Percentiles rank a stretch among this genome's conserved stretches.
phyloP scores from a whole-genome alignment of 1,140 invertebrate genomes.

The Spodoptera frugiperda region DNA sequence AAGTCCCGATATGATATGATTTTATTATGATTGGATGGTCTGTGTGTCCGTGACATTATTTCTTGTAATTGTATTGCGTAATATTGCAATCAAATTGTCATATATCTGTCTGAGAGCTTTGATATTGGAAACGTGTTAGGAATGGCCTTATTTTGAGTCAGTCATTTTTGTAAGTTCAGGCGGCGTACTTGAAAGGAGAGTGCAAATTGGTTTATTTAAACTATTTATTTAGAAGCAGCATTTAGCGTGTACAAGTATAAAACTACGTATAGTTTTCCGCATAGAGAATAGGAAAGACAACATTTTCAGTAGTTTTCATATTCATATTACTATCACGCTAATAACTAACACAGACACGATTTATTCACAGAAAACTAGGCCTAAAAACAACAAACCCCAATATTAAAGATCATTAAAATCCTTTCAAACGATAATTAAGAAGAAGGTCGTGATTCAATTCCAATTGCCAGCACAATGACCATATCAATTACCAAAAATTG shows the following conservation, averaged over 20 bases:
- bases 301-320: too few species aligned
- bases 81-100: background rate
- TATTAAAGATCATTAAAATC: too few species aligned
- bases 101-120: background rate
- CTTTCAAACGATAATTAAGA: too few species aligned
- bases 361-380: too few species aligned
- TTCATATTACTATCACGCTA: too few species aligned
- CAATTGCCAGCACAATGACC: slow-evolving; percentile 21
- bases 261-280: too few species aligned
- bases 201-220: background rate
- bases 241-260: too few species aligned
- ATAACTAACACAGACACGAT: too few species aligned
- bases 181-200: background rate
- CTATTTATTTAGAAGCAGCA: background rate
- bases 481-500: background rate
- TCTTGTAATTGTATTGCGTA: slow-evolving; percentile 4
- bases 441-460: slow-evolving; percentile 10
- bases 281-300: too few species aligned
- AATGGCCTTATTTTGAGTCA: background rate
- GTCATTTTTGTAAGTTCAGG: background rate
- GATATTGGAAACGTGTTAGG: background rate
- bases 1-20: background rate
- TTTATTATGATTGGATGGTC: slow-evolving; percentile 30
- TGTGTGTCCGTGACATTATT: background rate
- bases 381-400: too few species aligned